Percentiles rank a stretch among this genome's conserved stretches.
Conservation (phyloP, 2,113 vertebrate genomes). For the Hemiscyllium ocellatum region DNA sequence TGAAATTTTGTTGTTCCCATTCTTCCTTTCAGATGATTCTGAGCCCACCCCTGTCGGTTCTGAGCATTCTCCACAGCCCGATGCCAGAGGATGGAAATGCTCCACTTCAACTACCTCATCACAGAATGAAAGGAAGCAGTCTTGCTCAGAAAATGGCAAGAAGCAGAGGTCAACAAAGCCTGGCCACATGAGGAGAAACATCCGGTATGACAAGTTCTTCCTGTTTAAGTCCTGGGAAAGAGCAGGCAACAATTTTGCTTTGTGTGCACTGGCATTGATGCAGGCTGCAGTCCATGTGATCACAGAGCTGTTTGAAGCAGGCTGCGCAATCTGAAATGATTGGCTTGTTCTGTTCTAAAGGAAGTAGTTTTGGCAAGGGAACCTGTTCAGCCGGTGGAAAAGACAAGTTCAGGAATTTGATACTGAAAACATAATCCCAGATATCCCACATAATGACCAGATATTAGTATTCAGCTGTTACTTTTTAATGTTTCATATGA, state of each 20-base stretch:
- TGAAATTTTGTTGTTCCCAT: background rate
- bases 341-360: background rate
- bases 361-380: background rate
- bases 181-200: constrained; percentile 91
- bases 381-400: background rate
- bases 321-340: background rate
- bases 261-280: background rate
- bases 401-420: background rate
- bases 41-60: constrained; percentile 61
- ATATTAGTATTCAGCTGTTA: background rate
- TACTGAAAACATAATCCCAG: background rate
- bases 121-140: constrained; percentile 72
- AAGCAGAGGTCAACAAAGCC: constrained; percentile 81
- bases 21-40: constrained; percentile 63
- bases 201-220: constrained; percentile 63
- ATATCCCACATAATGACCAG: background rate
- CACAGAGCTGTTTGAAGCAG: background rate
- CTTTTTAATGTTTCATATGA: background rate
- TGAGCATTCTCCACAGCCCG: constrained; percentile 62
- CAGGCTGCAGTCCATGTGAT: background rate
- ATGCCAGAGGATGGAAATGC: constrained; percentile 73
- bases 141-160: constrained; percentile 64
- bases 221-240: background rate
- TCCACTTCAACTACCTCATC: constrained; percentile 87
- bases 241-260: background rate